These are phyloP conservation scores for Euwallacea similis DNA, from an alignment of 1,140 invertebrate genomes.

Conservation along the genomic window DNA sequence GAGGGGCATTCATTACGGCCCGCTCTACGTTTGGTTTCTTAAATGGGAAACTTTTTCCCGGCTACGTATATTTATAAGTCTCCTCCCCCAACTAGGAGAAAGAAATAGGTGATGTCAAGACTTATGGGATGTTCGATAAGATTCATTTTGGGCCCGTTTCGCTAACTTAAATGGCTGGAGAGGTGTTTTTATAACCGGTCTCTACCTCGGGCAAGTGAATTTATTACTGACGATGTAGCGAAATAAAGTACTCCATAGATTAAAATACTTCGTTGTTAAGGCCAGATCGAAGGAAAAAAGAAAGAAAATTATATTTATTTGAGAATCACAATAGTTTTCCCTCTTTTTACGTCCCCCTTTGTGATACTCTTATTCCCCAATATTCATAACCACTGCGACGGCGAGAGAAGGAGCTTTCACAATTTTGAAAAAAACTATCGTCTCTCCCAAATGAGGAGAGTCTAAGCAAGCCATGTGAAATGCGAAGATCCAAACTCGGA, in stretches of 20 bases:
- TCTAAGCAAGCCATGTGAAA: no score
- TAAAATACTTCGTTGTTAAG: slow-evolving; percentile 34
- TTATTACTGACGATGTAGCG: slow-evolving; percentile 53
- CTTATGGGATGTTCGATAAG: slow-evolving; percentile 59
- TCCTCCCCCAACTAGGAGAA: slow-evolving; percentile 51
- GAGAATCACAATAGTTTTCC: not conserved
- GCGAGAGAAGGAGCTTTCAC: no score
- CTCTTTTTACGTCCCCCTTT: not conserved
- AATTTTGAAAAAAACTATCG: no score
- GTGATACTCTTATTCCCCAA: no score
- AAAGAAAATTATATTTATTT: slow-evolving; percentile 9
- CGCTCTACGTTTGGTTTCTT: slow-evolving; percentile 49
- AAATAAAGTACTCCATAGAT: slow-evolving; percentile 42
- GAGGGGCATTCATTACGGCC: slow-evolving; percentile 48
- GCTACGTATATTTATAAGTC: slow-evolving; percentile 56
- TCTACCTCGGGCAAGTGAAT: slow-evolving; percentile 47
- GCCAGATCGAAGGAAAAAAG: slow-evolving; percentile 1
- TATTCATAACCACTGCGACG: no score
- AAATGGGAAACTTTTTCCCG: slow-evolving; percentile 54
- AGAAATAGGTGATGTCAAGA: slow-evolving; percentile 59
- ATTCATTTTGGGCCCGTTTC: slow-evolving; percentile 56
- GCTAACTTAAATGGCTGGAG: slow-evolving; percentile 52
- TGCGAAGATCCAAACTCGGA: no score
- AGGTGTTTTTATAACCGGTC: slow-evolving; percentile 55
- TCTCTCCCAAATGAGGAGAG: no score